These are phyloP conservation scores for Chaetorhynchus papuensis DNA, from an alignment of 2,113 vertebrate genomes.

Conservation along the genomic window DNA sequence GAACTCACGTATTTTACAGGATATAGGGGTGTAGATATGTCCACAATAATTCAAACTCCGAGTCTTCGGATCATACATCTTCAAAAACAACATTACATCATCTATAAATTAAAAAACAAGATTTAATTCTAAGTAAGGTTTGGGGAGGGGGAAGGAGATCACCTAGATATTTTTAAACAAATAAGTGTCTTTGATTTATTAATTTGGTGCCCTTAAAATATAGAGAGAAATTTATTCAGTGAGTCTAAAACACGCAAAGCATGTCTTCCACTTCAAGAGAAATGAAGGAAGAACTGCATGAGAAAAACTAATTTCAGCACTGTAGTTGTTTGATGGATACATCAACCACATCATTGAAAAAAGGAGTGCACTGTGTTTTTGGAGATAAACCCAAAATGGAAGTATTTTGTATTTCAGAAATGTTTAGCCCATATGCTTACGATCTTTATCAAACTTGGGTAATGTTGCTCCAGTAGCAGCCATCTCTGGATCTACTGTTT, in stretches of 20 bases:
- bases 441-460: slow-evolving; percentile 99
- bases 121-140: neutral
- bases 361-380: neutral
- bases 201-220: neutral
- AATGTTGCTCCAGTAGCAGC: slow-evolving; percentile 94
- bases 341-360: accelerated
- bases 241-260: neutral
- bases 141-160: neutral
- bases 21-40: slow-evolving; percentile 99
- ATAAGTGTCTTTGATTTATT: neutral
- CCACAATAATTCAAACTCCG: slow-evolving; percentile 99
- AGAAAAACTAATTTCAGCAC: neutral
- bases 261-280: neutral
- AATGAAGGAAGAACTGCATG: neutral
- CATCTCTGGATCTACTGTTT: slow-evolving; percentile 97
- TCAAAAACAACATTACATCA: slow-evolving; percentile 99
- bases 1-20: slow-evolving; percentile 99
- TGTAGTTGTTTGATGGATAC: neutral
- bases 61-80: slow-evolving; percentile 99
- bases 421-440: slow-evolving; percentile 74
- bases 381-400: neutral
- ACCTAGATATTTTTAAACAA: neutral
- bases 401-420: neutral
- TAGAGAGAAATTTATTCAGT: neutral
- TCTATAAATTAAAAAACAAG: slow-evolving; percentile 71